phyloP scores from a whole-genome alignment of 2,113 vertebrate species.

The Oncorhynchus nerka region DNA sequence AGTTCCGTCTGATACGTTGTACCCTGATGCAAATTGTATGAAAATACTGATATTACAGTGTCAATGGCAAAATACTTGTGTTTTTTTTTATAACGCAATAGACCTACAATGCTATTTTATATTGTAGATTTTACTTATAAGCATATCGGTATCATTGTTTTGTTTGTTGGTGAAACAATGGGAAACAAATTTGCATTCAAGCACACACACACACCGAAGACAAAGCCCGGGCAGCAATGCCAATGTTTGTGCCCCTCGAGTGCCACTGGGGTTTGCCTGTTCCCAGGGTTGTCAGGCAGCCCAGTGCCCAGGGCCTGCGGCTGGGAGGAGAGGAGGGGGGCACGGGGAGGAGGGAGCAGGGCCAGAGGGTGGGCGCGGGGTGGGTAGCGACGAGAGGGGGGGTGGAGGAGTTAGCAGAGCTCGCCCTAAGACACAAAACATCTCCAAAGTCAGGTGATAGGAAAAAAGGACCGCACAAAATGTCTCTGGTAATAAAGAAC shows the following conservation, averaged over 20 bases:
- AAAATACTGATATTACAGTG: too few relatives aligned
- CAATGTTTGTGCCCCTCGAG: slow-evolving; percentile 52
- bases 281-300: slow-evolving; percentile 58
- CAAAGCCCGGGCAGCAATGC: slow-evolving; percentile 45
- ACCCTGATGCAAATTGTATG: too few relatives aligned
- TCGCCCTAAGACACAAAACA: background rate
- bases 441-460: background rate
- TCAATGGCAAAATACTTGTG: too few relatives aligned
- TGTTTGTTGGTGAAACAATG: background rate
- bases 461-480: background rate
- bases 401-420: background rate
- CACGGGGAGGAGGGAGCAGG: background rate
- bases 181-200: background rate
- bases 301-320: slow-evolving; percentile 36
- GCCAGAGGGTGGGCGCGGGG: background rate
- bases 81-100: too few relatives aligned
- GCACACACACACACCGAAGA: slow-evolving; percentile 19
- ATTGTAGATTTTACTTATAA: too few relatives aligned
- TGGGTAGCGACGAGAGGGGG: background rate
- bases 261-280: slow-evolving; percentile 51
- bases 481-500: background rate
- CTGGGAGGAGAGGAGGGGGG: slow-evolving; percentile 23
- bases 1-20: too few relatives aligned
- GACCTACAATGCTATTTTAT: too few relatives aligned
- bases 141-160: too few relatives aligned